Conservation (phyloP, 2,888 invertebrate genomes). For the Parnassius glacialis region DNA sequence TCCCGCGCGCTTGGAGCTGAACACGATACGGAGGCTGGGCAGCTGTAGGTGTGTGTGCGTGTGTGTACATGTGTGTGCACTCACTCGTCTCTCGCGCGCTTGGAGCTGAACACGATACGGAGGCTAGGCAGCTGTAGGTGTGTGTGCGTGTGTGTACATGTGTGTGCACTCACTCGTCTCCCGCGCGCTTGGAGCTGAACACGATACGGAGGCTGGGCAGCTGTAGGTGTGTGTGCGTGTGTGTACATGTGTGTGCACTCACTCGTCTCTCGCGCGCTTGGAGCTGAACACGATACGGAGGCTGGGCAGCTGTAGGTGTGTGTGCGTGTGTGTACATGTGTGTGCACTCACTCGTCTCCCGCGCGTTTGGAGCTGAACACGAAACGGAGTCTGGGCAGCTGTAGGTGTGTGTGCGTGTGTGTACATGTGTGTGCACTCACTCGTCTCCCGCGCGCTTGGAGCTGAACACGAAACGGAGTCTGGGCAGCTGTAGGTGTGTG, state of each 20-base stretch:
- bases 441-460: constrained; percentile 93
- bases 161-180: constrained; percentile 83
- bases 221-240: constrained; percentile 77
- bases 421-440: constrained; percentile 51
- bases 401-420: not conserved
- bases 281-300: no score
- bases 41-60: not conserved
- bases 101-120: no score
- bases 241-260: not conserved
- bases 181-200: constrained; percentile 95
- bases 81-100: no score
- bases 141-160: not conserved
- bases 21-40: no score
- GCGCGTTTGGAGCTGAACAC: no score
- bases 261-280: no score
- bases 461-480: constrained; percentile 97
- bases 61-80: not conserved
- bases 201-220: constrained; percentile 98
- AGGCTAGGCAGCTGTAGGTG: no score
- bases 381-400: no score
- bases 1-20: no score
- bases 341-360: no score
- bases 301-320: not conserved
- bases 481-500: constrained; percentile 89
- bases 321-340: not conserved